Base-by-base conservation (phyloP, 2,888 invertebrate species). In the Linnaemya vulpina region DNA sequence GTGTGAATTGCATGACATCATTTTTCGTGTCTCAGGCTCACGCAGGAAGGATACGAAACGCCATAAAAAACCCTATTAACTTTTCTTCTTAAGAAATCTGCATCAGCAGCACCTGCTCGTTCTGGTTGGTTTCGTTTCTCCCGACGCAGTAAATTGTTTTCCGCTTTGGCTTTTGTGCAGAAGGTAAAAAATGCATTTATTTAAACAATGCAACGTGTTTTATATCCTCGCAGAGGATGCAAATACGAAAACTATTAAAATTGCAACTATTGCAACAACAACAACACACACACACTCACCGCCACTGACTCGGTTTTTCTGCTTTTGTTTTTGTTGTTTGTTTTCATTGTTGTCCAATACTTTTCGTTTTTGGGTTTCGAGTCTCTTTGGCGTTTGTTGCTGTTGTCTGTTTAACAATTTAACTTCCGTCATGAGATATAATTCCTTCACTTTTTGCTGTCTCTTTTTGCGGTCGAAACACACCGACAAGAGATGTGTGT, bases 71-170 rank as follows among this genome's bases (percentile, higher is more conserved):
- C 20, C 17, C n/a, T 60, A n/a, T 35, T 53, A 40, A 30, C 30
- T 30, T 30, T n/a, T 30, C 30, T 7, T 58, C 15, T 40, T 17
- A 22, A 35, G 38, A 17, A 58, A 76, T 76, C 49, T 67, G 55
- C 53, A 65, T 46, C 58, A 67, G 38, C 67, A 67, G 15, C 58
- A 58, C 22, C 58, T 67, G 46, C 43, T 76, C 46, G 35, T 30
- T 15, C 3, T 65, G 17, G n/a, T 75, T 46, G 22, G 58, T 46
- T 60, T n/a, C n/a, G 9, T 51, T n/a, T 40, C 51, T 10, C 30
- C 11, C 38, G 51, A 20, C 30, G 49, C 62, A 78, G 70, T 68
- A 74, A 80, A 74, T 58, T 74, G 53, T 74, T 74, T 80, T 73
- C 79, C 79, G 80, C 51, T 80, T 63, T 49, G 38, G 13, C 46